phyloP scores from a whole-genome alignment of 2,113 vertebrate species.

The Tympanuchus pallidicinctus region DNA sequence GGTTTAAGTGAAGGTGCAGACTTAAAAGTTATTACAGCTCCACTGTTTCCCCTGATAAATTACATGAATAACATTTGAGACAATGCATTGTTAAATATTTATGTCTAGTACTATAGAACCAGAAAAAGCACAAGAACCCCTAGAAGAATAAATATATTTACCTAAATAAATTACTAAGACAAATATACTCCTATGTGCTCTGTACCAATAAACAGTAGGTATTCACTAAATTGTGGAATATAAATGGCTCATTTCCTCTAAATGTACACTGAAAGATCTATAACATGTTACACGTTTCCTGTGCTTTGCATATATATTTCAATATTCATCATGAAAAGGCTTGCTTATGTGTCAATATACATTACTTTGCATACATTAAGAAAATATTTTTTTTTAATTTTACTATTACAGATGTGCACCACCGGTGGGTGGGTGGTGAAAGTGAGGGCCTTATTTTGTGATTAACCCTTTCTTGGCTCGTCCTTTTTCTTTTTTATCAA shows the following conservation, averaged over 20 bases:
- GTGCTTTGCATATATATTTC: slow-evolving; percentile 91
- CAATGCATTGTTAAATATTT: slow-evolving; percentile 90
- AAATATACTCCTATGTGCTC: slow-evolving; percentile 88
- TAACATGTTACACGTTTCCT: slow-evolving; percentile 86
- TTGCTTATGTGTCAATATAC: slow-evolving; percentile 88
- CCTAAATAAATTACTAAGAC: slow-evolving; percentile 91
- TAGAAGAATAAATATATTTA: slow-evolving; percentile 91
- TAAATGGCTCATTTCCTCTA: slow-evolving; percentile 90
- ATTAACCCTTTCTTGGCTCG: slow-evolving; percentile 91
- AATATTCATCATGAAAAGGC: slow-evolving; percentile 89
- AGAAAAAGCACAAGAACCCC: slow-evolving; percentile 81
- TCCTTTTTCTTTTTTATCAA: slow-evolving; percentile 85
- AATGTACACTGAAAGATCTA: slow-evolving; percentile 89
- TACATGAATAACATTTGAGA: slow-evolving; percentile 88
- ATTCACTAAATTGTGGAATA: slow-evolving; percentile 91
- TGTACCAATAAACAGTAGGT: slow-evolving; percentile 90
- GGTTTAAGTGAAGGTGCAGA: slow-evolving; percentile 83
- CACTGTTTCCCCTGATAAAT: slow-evolving; percentile 85
- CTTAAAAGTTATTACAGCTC: slow-evolving; percentile 84
- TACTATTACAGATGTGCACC: slow-evolving; percentile 77
- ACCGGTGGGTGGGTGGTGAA: neutral
- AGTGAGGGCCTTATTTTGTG: slow-evolving; percentile 76
- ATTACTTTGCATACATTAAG: slow-evolving; percentile 88
- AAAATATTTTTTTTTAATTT: slow-evolving; percentile 76
- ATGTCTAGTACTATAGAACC: slow-evolving; percentile 84